Evolutionary conservation across 92 coral and sea anemone genomes (phyloP).

Genomic region (Zoanthus sociatus): DNA sequence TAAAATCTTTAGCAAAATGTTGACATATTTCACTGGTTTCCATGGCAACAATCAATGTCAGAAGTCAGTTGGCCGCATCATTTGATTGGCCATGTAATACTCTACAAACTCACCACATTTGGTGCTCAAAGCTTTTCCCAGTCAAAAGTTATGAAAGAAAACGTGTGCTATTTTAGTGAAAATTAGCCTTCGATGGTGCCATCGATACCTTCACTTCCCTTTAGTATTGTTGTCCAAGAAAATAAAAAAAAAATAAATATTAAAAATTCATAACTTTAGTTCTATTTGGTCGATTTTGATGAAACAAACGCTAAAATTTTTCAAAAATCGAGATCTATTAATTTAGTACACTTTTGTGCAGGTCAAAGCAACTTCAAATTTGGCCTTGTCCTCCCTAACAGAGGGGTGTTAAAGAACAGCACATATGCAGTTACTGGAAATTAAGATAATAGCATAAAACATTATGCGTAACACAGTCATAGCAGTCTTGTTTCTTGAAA

Average conservation of each 20-base stretch:
- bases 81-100: conserved; percentile 16
- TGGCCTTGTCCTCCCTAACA: conserved; percentile 6
- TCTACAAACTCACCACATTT: conserved; percentile 20
- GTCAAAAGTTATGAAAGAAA: conserved; percentile 21
- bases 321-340: conserved; percentile 17
- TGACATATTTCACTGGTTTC: conserved; percentile 27
- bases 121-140: conserved; percentile 21
- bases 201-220: neutral
- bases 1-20: conserved; percentile 35
- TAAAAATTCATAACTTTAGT: conserved; percentile 20
- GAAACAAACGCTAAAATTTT: conserved; percentile 10
- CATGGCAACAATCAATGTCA: conserved; percentile 25
- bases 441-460: too few relatives aligned
- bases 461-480: too few relatives aligned
- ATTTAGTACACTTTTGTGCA: conserved; percentile 10
- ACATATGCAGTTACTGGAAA: too few relatives aligned
- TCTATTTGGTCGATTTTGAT: conserved; percentile 24
- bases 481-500: too few relatives aligned
- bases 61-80: conserved; percentile 21
- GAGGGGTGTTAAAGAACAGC: too few relatives aligned
- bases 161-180: conserved; percentile 16
- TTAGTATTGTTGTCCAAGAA: conserved; percentile 22
- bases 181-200: conserved; percentile 18
- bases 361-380: neutral
- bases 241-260: neutral